Base-by-base conservation (phyloP, 2,113 vertebrate species). In the Cyphomyrus discorhynchus region DNA sequence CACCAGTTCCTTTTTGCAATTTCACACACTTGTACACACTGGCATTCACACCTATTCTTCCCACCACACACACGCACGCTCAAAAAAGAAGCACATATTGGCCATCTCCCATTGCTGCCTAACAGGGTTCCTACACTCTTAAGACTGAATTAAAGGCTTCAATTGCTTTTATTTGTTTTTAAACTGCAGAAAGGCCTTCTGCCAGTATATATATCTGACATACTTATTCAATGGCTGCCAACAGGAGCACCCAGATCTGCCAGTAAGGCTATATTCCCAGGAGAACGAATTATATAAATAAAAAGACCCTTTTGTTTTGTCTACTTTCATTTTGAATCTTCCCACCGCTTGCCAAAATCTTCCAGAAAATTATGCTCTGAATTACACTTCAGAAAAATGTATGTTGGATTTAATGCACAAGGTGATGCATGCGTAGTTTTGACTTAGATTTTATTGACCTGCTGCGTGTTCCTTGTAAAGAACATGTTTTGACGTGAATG, bases 181-280 rank as follows among this genome's bases (percentile, higher is more conserved):
- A 80, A 89, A 52, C 8, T n/a, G 47, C 87, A 74, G 27, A 77
- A 50, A 80, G 52, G 21, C 3, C 19, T 53, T 52, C 80, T 56
- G 39, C 88, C 58, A 88, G 52, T 42, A 56, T 82, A 89, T 82
- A 83, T 89, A 62, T 83, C 35, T 82, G 74, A 56, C 70, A 74
- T 35, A 84, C 11, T 89, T 62, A 84, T 53, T 62, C 80, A 58
- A 10, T 31, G 50, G 50, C 10, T 42, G 70, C 74, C 31, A 82
- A 82, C 27, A 80, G 47, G 19, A 89, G 70, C 31, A 15, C n/a
- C 45, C 56, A 47, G 87, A 88, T 88, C 45, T 53, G 88, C 27
- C 31, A 89, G 24, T 80, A 31, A 42, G 47, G 24, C 46, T 39
- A 46, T 35, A 52, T 80, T 89, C 88, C 47, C 66, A 35, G 70